These are phyloP conservation scores for Girardinichthys multiradiatus DNA, from an alignment of 2,113 vertebrate genomes.

Conservation along the genomic window DNA sequence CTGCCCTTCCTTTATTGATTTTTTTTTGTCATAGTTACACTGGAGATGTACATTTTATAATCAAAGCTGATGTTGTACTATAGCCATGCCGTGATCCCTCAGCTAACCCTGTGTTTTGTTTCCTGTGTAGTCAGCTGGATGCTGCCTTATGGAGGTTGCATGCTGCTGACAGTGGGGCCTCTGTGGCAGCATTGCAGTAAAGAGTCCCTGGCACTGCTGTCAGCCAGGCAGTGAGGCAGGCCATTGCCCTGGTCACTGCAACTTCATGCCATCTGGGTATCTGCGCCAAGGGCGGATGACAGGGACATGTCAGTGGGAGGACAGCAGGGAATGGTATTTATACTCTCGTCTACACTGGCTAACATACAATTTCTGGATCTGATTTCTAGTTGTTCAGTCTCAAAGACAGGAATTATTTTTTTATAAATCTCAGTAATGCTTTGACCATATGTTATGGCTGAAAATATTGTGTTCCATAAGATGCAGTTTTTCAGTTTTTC, in stretches of 20 bases:
- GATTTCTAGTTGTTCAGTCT: conserved; percentile 6
- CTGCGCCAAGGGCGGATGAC: conserved; percentile 42
- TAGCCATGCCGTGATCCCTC: conserved; percentile 32
- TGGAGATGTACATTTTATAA: too few species aligned
- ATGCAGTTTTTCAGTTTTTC: neutral
- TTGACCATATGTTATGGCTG: neutral
- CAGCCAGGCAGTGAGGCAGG: conserved; percentile 55
- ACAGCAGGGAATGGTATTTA: conserved; percentile 34
- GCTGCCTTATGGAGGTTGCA: conserved; percentile 40
- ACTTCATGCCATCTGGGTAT: conserved; percentile 61
- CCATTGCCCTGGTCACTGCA: conserved; percentile 52
- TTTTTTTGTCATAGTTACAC: neutral
- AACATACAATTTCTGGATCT: conserved; percentile 11
- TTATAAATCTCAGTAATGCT: neutral
- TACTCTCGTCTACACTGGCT: conserved; percentile 29
- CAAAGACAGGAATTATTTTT: neutral
- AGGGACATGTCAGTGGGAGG: conserved; percentile 46
- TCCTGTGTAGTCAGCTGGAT: conserved; percentile 36
- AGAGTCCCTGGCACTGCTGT: conserved; percentile 68
- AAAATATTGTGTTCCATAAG: neutral
- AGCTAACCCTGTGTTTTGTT: conserved; percentile 35
- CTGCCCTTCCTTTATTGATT: neutral
- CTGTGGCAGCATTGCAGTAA: conserved; percentile 60
- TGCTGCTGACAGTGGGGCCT: conserved; percentile 41
- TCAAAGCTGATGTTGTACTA: neutral